These are phyloP conservation scores for Philaenus spumarius DNA, from an alignment of 1,140 invertebrate species.

Conservation along the genomic window DNA sequence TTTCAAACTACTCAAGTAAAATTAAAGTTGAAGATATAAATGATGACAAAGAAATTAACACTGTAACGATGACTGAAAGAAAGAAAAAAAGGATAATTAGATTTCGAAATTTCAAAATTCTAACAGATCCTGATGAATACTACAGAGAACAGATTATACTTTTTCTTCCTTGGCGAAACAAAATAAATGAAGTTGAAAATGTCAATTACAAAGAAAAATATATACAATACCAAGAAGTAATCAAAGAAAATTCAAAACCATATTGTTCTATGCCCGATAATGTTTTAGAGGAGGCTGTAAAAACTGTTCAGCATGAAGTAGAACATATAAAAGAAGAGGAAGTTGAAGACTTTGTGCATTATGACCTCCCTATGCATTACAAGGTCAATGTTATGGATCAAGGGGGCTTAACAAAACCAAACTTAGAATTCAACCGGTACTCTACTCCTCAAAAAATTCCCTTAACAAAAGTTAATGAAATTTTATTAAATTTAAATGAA, in stretches of 20 bases:
- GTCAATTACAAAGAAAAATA: background rate
- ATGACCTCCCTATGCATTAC: background rate
- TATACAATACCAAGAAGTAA: background rate
- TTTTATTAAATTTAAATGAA: too few relatives aligned
- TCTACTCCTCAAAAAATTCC: too few relatives aligned
- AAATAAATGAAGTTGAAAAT: background rate
- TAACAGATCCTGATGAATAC: too few relatives aligned
- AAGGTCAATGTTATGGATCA: background rate
- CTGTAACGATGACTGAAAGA: too few relatives aligned
- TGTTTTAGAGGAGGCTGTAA: background rate
- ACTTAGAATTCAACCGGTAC: background rate
- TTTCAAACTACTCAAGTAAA: too few relatives aligned
- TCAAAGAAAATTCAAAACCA: background rate
- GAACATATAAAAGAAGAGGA: background rate
- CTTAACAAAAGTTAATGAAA: too few relatives aligned
- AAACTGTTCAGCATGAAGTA: background rate
- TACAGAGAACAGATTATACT: too few relatives aligned
- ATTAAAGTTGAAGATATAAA: too few relatives aligned
- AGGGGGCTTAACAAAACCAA: background rate
- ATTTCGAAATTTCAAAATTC: too few relatives aligned
- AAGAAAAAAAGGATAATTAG: too few relatives aligned
- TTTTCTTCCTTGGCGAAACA: too few relatives aligned
- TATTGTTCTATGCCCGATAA: background rate
- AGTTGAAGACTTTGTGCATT: background rate
- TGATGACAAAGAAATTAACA: too few relatives aligned